Percentiles rank a stretch among this genome's conserved stretches.
Evolutionary conservation across 2,113 vertebrate genomes (phyloP).

Genomic region (Pteruthius melanotis): DNA sequence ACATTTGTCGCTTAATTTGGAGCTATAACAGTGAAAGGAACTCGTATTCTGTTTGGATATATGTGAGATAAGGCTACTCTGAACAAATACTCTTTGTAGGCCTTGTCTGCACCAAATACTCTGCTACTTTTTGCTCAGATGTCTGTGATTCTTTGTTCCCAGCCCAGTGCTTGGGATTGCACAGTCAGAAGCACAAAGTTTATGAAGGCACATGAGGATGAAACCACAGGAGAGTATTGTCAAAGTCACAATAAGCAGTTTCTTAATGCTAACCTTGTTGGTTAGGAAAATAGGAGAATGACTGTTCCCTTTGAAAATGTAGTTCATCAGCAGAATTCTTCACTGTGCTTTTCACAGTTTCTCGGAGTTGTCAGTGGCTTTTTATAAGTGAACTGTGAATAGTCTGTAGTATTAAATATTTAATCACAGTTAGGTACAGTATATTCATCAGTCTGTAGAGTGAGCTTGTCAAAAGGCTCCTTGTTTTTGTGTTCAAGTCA

Average conservation of each 20-base stretch:
- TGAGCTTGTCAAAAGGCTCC: conserved; percentile 26
- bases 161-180: conserved; percentile 8
- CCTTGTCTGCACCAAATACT: conserved; percentile 6
- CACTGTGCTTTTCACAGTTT: conserved; percentile 37
- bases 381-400: conserved; percentile 38
- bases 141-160: conserved; percentile 24
- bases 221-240: conserved; percentile 23
- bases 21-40: background rate
- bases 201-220: conserved; percentile 17
- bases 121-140: background rate
- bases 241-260: conserved; percentile 15
- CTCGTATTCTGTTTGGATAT: background rate
- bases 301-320: conserved; percentile 27
- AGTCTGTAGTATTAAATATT: conserved; percentile 65
- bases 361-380: conserved; percentile 15
- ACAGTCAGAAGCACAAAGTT: background rate
- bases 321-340: conserved; percentile 57
- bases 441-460: conserved; percentile 35
- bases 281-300: conserved; percentile 8
- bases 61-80: background rate
- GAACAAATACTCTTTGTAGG: conserved; percentile 48
- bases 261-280: conserved; percentile 21
- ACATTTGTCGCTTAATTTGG: background rate
- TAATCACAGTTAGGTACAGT: conserved; percentile 43
- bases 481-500: conserved; percentile 26